phyloP scores from a whole-genome alignment of 2,888 invertebrate species.

The Limnephilus lunatus region DNA sequence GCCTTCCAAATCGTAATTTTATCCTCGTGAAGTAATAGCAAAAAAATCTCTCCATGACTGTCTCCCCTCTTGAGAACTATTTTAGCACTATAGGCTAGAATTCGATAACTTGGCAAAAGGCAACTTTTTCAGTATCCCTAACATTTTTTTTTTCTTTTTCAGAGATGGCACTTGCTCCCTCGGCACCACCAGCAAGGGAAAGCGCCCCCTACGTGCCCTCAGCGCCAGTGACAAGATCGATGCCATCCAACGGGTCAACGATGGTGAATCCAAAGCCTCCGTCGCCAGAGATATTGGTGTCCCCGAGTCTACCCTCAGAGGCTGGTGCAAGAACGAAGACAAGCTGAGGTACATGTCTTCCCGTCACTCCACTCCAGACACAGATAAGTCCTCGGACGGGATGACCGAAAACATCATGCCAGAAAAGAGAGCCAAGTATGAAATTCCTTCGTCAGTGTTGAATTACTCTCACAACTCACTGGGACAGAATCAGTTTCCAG shows the following conservation, averaged over 20 bases:
- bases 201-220: conserved; percentile 87
- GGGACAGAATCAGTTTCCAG: conserved; percentile 68
- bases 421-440: conserved; percentile 67
- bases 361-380: conserved; percentile 84
- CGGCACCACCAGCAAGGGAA: conserved; percentile 79
- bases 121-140: neutral
- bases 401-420: conserved; percentile 70
- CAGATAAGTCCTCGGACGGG: conserved; percentile 78
- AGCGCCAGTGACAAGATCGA: conserved; percentile 88
- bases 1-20: no score
- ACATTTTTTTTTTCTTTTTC: conserved; percentile 64
- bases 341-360: conserved; percentile 84
- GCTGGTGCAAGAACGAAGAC: conserved; percentile 93
- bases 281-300: conserved; percentile 91
- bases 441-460: conserved; percentile 65
- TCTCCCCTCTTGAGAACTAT: neutral
- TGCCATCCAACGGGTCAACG: conserved; percentile 89
- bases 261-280: conserved; percentile 91
- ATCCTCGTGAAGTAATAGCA: neutral
- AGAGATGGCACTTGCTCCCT: conserved; percentile 67
- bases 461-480: conserved; percentile 63
- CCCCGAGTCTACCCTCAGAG: conserved; percentile 90
- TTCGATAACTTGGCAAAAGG: no score
- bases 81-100: neutral
- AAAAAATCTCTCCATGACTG: neutral